A percentile compares a stretch with the other conserved stretches of the same genome.
These are phyloP conservation scores for Triplophysa bombifrons DNA, from an alignment of 2,797 vertebrate species.

Conservation along the genomic window DNA sequence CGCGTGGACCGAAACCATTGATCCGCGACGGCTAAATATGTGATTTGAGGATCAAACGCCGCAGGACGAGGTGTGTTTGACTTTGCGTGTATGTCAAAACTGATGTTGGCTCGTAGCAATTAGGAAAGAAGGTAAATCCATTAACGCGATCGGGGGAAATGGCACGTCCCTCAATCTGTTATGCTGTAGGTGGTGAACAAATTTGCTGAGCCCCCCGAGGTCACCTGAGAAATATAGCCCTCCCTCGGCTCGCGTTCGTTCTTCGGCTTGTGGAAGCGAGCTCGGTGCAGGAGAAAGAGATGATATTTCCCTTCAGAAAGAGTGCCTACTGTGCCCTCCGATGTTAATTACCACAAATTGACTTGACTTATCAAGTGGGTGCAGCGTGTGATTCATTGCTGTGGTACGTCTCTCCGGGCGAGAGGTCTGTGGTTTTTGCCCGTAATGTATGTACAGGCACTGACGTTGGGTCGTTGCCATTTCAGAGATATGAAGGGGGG, in stretches of 20 bases:
- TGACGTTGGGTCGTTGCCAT: constrained; percentile 14
- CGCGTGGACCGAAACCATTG: constrained; percentile 38
- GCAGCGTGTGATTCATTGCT: constrained; percentile 52
- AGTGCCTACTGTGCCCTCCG: constrained; percentile 42
- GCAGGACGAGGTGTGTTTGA: constrained; percentile 18
- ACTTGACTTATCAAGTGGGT: constrained; percentile 60
- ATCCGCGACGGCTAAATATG: constrained; percentile 41
- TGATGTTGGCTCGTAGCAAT: constrained; percentile 28
- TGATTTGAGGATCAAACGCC: constrained; percentile 9
- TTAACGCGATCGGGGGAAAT: constrained; percentile 48
- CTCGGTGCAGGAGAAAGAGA: constrained; percentile 39
- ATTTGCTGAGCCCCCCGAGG: constrained; percentile 48
- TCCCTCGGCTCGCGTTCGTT: constrained; percentile 47
- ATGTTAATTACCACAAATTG: constrained; percentile 64
- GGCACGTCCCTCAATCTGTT: constrained; percentile 48
- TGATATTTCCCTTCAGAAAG: constrained; percentile 56
- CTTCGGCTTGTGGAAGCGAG: constrained; percentile 24
- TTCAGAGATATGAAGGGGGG: constrained; percentile 39
- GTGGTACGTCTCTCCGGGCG: constrained; percentile 34
- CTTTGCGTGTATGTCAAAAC: constrained; percentile 39
- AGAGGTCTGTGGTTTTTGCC: constrained; percentile 43
- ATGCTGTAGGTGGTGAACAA: constrained; percentile 55
- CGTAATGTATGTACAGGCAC: constrained; percentile 24
- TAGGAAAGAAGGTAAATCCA: constrained; percentile 47
- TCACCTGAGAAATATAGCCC: constrained; percentile 50